These are phyloP conservation scores for Dryobota labecula DNA, from an alignment of 2,888 invertebrate species.

Conservation along the genomic window DNA sequence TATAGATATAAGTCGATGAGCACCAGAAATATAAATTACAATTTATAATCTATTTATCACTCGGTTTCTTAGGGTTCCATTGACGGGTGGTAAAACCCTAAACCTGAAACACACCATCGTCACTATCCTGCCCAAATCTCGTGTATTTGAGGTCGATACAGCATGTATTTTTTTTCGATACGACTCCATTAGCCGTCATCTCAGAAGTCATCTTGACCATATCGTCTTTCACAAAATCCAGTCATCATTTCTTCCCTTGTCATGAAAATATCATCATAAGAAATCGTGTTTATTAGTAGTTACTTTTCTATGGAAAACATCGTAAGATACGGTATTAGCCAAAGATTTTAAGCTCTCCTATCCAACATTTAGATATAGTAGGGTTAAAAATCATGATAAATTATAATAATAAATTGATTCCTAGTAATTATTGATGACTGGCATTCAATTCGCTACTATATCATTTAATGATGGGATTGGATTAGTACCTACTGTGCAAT, in stretches of 20 bases:
- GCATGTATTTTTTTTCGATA: neutral
- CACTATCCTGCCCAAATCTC: too few relatives aligned
- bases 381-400: neutral
- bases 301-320: neutral
- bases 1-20: constrained; percentile 55
- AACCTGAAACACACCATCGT: neutral
- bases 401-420: constrained; percentile 13
- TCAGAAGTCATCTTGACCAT: neutral
- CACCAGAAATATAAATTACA: constrained; percentile 72
- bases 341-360: neutral
- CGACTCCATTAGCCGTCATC: neutral
- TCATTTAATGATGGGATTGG: constrained; percentile 31
- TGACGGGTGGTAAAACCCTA: neutral
- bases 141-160: neutral
- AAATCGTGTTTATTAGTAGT: neutral
- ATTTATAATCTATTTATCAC: constrained; percentile 77
- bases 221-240: neutral
- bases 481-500: constrained; percentile 45
- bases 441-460: constrained; percentile 21
- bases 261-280: neutral
- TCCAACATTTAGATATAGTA: neutral
- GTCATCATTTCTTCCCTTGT: neutral
- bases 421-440: constrained; percentile 21
- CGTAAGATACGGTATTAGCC: neutral
- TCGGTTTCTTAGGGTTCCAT: constrained; percentile 53